Percentiles rank a stretch among this genome's conserved stretches.
Conservation (phyloP, 1,140 invertebrate species). For the Bombus balteatus region DNA sequence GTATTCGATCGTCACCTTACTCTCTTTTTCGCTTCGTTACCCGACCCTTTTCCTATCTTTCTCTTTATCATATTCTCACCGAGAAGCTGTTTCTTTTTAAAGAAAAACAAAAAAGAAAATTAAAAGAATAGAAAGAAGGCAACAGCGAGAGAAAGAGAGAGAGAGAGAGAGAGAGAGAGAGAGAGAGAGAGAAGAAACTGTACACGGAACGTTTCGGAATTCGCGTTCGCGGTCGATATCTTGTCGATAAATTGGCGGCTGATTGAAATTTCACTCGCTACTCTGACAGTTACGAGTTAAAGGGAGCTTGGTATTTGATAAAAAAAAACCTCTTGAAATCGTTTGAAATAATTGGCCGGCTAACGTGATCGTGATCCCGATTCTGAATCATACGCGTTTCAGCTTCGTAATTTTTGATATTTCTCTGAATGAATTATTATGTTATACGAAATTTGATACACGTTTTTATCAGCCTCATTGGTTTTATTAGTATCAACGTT, state of each 20-base stretch:
- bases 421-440: slow-evolving; percentile 13
- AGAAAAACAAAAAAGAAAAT: too few relatives aligned
- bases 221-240: background rate
- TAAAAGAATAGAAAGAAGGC: too few relatives aligned
- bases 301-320: background rate
- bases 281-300: background rate
- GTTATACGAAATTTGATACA: background rate
- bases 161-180: background rate
- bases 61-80: background rate
- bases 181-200: too few relatives aligned
- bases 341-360: background rate
- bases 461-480: background rate
- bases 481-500: background rate
- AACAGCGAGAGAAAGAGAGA: background rate
- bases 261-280: slow-evolving; percentile 6
- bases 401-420: background rate
- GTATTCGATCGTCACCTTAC: slow-evolving; percentile 55
- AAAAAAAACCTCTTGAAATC: background rate
- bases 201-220: background rate
- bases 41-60: background rate
- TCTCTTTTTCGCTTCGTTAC: background rate
- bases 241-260: too few relatives aligned
- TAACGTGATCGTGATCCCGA: background rate
- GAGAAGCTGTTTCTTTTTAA: background rate
- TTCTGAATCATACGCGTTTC: background rate